Evolutionary conservation across 2,888 invertebrate genomes (phyloP), one percentile per base, ranked within the genome.

Genomic region (Trilocha varians): DNA sequence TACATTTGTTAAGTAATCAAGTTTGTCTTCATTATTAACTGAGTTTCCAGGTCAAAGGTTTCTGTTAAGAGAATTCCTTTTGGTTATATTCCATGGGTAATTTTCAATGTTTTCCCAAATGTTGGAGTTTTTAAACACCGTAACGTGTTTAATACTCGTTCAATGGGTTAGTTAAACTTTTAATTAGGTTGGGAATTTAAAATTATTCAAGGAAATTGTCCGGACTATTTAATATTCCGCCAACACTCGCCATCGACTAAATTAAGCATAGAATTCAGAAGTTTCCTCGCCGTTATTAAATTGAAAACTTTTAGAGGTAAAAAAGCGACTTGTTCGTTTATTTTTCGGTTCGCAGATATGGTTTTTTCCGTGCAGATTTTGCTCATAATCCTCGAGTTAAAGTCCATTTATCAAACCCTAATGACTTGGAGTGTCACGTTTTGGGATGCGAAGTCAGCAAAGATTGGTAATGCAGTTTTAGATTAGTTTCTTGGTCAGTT

Each of bases 321-420:
- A 60, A 57, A 55, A 46, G 36, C 44, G 39, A n/a, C 34, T 43
- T 34, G 42, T 42, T 40, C 48, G 50, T 47, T 55, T 54, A 61
- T 59, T 60, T 60, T 57, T 46, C 49, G 53, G 50, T 40, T 44
- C 18, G 16, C 36, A 51, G 60, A 59, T 58, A 55, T 52, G 49
- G 48, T 47, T 52, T 62, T 62, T 76, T 73, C 71, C 65, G 25
- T 53, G 57, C 57, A 42, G 61, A 61, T 65, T 70, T 66, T 67
- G 66, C 69, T 63, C 54, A 59, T 72, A 70, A 70, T 69, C 68
- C 66, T 46, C 50, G 59, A 58, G 59, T 65, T 61, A 54, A 61
- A 52, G 56, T 48, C 55, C 78, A 74, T 82, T 78, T 74, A 79
- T 78, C 78, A 78, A 67, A 64, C 55, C 53, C 62, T 78, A 79